Percentiles rank a stretch among this genome's conserved stretches.
phyloP scores from a whole-genome alignment of 2,888 invertebrate genomes.

The Drosophila pullipes region DNA sequence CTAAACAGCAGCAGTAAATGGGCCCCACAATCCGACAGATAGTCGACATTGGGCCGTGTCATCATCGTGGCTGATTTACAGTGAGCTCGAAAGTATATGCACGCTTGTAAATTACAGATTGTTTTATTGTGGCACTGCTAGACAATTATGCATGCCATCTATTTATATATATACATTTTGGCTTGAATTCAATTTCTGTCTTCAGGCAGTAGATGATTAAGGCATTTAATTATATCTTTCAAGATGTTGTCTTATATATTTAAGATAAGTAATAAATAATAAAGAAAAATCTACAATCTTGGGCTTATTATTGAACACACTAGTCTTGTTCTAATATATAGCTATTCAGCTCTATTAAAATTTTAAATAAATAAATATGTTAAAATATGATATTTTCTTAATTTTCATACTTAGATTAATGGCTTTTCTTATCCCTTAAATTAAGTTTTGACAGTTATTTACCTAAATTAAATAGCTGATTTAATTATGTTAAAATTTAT shows the following conservation, averaged over 20 bases:
- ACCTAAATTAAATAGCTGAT: too few relatives aligned
- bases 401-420: background rate
- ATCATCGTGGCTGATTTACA: constrained; percentile 42
- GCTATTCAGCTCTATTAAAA: too few relatives aligned
- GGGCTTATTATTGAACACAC: background rate
- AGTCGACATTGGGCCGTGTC: constrained; percentile 41
- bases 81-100: constrained; percentile 21
- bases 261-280: too few relatives aligned
- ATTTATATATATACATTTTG: background rate
- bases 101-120: background rate
- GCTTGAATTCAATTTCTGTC: background rate
- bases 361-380: background rate
- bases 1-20: constrained; percentile 66
- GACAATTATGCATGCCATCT: background rate
- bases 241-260: too few relatives aligned
- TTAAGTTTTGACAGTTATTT: too few relatives aligned
- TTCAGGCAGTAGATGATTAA: background rate
- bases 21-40: constrained; percentile 48
- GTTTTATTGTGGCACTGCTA: background rate
- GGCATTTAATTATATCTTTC: background rate
- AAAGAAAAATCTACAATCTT: background rate
- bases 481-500: too few relatives aligned
- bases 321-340: background rate
- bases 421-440: background rate
- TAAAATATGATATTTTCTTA: background rate